Percentiles rank a stretch among this genome's conserved stretches.
Conservation (phyloP, 2,888 invertebrate genomes). For the Tipula lateralis region DNA sequence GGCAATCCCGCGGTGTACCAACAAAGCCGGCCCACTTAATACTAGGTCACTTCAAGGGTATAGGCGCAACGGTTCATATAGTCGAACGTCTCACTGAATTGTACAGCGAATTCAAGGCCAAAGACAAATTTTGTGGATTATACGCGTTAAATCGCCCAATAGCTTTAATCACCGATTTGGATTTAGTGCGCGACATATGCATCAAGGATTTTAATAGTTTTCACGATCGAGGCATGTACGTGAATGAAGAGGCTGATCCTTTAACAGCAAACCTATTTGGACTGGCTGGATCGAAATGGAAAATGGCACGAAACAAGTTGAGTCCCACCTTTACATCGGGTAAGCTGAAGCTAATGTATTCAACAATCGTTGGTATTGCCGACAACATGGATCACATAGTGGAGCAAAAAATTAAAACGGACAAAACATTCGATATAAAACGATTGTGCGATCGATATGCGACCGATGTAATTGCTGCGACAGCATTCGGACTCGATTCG, state of each 20-base stretch:
- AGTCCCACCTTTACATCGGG: slow-evolving; percentile 26
- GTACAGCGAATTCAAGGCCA: background rate
- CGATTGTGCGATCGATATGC: background rate
- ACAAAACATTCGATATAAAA: background rate
- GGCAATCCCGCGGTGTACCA: background rate
- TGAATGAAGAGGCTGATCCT: slow-evolving; percentile 31
- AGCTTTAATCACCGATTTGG: background rate
- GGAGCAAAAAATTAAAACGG: background rate
- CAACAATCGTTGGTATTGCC: background rate
- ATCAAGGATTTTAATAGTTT: slow-evolving; percentile 20
- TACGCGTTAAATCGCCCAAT: background rate
- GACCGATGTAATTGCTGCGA: background rate
- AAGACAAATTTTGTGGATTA: background rate
- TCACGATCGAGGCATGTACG: slow-evolving; percentile 31
- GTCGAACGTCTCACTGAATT: background rate
- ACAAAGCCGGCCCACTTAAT: background rate
- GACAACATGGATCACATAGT: background rate
- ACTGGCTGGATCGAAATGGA: slow-evolving; percentile 31
- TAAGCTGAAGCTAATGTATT: slow-evolving; percentile 31
- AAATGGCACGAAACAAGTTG: slow-evolving; percentile 27
- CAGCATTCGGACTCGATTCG: background rate
- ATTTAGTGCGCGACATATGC: background rate
- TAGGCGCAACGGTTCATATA: background rate
- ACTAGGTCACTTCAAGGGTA: background rate
- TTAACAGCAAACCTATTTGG: slow-evolving; percentile 30